Evolutionary conservation across 2,797 vertebrate genomes (phyloP).

Genomic region (Phyllotis vaccarum): DNA sequence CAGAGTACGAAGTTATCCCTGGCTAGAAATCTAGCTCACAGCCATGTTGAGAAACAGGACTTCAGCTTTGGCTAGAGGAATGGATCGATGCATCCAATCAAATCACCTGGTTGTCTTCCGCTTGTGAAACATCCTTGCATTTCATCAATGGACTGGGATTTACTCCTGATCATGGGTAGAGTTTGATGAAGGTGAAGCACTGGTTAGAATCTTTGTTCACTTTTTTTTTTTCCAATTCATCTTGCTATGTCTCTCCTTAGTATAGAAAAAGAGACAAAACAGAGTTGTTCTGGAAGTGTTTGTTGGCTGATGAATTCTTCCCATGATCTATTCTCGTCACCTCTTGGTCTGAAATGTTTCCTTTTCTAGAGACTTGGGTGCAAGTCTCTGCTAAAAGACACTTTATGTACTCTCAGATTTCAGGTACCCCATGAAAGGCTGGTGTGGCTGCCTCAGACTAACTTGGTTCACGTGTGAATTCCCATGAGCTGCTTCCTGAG

Average conservation of each 20-base stretch:
- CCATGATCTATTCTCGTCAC: not conserved
- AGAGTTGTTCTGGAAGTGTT: not conserved
- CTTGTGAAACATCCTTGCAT: not conserved
- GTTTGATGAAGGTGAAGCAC: not conserved
- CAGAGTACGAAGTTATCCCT: not conserved
- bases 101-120: not conserved
- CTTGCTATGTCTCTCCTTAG: not conserved
- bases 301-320: not conserved
- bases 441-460: not conserved
- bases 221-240: not conserved
- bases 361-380: not conserved
- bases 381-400: not conserved
- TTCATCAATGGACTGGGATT: not conserved
- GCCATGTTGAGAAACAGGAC: not conserved
- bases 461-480: not conserved
- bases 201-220: not conserved
- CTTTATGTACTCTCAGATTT: not conserved
- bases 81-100: not conserved
- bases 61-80: not conserved
- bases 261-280: not conserved
- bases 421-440: not conserved
- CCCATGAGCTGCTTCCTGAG: not conserved
- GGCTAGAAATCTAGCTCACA: not conserved
- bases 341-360: not conserved
- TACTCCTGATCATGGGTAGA: not conserved